These are phyloP conservation scores for Acanthisitta chloris DNA, from an alignment of 2,113 vertebrate species.

Conservation along the genomic window DNA sequence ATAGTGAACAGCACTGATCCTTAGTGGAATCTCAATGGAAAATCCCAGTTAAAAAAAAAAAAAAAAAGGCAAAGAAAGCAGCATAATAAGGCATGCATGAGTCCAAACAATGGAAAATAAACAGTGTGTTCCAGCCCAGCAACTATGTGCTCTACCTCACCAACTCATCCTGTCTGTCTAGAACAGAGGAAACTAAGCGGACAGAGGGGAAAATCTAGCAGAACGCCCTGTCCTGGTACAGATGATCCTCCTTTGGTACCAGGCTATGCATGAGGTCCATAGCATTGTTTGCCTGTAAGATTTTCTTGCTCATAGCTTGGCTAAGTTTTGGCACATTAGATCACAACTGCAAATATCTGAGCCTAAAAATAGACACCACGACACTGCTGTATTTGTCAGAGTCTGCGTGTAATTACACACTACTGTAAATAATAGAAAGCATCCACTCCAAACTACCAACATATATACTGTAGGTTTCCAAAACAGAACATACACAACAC, in stretches of 20 bases:
- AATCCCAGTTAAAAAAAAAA: background rate
- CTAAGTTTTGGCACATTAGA: background rate
- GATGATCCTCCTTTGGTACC: constrained; percentile 3
- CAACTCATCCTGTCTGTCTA: constrained; percentile 55
- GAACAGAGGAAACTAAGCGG: constrained; percentile 42
- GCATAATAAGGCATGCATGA: background rate
- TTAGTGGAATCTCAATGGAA: background rate
- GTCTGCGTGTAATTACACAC: background rate
- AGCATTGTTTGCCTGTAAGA: background rate
- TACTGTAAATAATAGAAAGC: constrained; percentile 28
- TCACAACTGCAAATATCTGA: background rate
- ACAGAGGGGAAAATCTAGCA: background rate
- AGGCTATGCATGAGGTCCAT: background rate
- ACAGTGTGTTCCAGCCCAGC: constrained; percentile 43
- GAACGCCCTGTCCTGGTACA: constrained; percentile 31
- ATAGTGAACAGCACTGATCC: background rate
- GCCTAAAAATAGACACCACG: background rate
- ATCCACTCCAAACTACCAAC: background rate
- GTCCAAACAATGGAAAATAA: constrained; percentile 56
- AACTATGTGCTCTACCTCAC: constrained; percentile 43
- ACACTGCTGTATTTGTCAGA: background rate
- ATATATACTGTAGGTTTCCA: background rate
- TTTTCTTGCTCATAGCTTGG: constrained; percentile 25
- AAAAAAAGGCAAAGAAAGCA: background rate
- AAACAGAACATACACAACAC: background rate